Conservation (phyloP, 2,888 invertebrate genomes). For the Deladenus siricidicola region DNA sequence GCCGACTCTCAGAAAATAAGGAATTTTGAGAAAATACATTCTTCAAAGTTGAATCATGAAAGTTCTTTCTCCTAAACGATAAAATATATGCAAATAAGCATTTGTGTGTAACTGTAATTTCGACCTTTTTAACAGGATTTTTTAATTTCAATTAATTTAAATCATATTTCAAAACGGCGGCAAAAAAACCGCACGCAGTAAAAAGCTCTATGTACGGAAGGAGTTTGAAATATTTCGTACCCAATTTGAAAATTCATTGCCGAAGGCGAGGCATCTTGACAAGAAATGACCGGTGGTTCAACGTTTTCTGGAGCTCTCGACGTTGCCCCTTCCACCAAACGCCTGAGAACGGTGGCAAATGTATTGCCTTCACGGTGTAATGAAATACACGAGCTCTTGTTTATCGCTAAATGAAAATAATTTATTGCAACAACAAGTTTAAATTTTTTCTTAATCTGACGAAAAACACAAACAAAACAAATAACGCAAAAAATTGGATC, state of each 20-base stretch:
- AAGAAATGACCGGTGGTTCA: background rate
- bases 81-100: no score
- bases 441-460: no score
- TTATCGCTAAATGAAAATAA: conserved; percentile 24
- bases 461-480: no score
- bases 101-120: no score
- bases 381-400: conserved; percentile 34
- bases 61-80: background rate
- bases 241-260: no score
- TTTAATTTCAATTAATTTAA: no score
- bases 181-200: no score
- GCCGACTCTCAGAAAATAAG: background rate
- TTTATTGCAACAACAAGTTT: background rate
- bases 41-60: background rate
- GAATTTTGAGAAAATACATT: background rate
- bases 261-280: conserved; percentile 1
- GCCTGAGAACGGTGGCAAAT: conserved; percentile 23
- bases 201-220: no score
- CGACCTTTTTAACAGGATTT: no score
- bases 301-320: conserved; percentile 2
- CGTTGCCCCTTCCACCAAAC: conserved; percentile 25
- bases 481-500: background rate
- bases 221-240: no score
- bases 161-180: no score
- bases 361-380: conserved; percentile 20